A percentile compares a stretch with the other conserved stretches of the same genome.
Conservation (phyloP, 2,888 invertebrate genomes). For the Lucinisca nassula region DNA sequence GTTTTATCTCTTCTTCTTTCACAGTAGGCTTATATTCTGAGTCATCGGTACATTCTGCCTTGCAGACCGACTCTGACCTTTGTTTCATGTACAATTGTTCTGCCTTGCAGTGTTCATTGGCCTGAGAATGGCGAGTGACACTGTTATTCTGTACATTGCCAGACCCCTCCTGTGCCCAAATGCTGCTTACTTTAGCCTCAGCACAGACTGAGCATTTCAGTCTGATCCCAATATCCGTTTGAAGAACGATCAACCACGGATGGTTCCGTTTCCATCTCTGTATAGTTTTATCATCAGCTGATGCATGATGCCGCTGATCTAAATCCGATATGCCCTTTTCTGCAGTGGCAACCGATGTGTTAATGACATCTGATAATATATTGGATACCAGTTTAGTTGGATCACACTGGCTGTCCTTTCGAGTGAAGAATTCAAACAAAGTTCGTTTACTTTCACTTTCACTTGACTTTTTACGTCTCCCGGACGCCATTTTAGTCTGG, state of each 20-base stretch:
- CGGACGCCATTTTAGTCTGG: no score
- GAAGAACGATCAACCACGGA: not conserved
- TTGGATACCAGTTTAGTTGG: no score
- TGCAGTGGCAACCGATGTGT: no score
- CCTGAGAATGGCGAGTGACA: not conserved
- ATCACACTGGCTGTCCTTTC: no score
- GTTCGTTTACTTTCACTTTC: no score
- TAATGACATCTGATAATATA: no score
- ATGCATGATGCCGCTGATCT: no score
- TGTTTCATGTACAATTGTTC: not conserved
- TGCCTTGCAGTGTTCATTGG: not conserved
- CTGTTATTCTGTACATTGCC: slow-evolving; percentile 15
- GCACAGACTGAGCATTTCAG: not conserved
- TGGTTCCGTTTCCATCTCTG: not conserved
- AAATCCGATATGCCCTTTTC: no score
- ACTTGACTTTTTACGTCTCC: no score
- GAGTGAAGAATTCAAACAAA: no score
- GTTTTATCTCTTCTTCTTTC: slow-evolving; percentile 5
- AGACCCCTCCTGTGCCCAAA: slow-evolving; percentile 20
- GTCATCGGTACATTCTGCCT: not conserved
- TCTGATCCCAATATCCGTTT: not conserved
- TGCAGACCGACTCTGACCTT: not conserved
- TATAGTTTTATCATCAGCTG: no score
- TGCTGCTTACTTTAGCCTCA: not conserved
- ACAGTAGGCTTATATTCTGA: no score